A percentile compares a stretch with the other conserved stretches of the same genome.
These are phyloP conservation scores for Asarcornis scutulata DNA, from an alignment of 2,113 vertebrate species.

Conservation along the genomic window DNA sequence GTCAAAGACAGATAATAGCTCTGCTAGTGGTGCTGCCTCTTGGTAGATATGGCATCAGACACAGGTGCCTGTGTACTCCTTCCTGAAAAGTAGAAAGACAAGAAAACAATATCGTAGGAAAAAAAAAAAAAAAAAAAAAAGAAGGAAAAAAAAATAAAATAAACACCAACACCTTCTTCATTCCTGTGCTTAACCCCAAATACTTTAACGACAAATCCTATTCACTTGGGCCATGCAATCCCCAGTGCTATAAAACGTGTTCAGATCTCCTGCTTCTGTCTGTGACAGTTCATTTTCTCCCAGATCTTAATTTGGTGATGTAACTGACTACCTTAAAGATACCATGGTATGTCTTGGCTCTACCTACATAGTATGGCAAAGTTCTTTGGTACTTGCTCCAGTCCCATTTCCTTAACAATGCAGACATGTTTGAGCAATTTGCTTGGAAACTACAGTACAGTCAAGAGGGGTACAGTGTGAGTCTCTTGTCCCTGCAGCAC, in stretches of 20 bases:
- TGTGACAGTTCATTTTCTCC: not conserved
- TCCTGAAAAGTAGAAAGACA: not conserved
- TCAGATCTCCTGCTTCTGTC: not conserved
- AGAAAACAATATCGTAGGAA: not conserved
- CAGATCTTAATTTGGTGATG: not conserved
- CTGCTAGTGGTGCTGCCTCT: not conserved
- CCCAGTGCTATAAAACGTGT: not conserved
- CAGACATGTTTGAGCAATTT: not conserved
- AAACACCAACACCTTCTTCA: not conserved
- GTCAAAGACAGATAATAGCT: not conserved
- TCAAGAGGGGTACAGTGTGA: not conserved
- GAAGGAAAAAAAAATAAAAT: not conserved
- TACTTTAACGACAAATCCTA: not conserved
- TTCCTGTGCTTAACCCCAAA: not conserved
- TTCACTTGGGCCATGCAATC: not conserved
- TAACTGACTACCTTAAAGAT: not conserved
- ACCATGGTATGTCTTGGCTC: accelerated
- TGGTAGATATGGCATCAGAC: not conserved
- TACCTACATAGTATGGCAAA: not conserved
- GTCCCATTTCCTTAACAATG: not conserved
- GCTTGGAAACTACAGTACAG: not conserved
- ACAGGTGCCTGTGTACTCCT: not conserved
- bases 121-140: not conserved
- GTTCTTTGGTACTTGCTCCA: not conserved
- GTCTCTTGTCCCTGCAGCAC: not conserved